Base-by-base conservation (phyloP, 2,888 invertebrate species). In the Agrotis segetum region DNA sequence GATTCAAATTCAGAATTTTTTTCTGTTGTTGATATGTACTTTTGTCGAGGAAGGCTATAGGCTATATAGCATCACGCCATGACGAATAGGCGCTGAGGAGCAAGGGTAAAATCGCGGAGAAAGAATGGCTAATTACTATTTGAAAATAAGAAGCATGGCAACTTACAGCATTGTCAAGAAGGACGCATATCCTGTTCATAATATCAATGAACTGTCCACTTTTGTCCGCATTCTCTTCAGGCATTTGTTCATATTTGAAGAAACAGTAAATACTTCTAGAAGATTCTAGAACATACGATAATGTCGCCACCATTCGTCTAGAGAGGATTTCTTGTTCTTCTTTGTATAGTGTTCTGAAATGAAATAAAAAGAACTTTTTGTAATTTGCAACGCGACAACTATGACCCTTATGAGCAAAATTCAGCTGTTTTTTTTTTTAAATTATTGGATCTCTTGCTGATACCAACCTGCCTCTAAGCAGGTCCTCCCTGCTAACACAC, bases 261-360 rank as follows among this genome's bases (percentile, higher is more conserved):
- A 89, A 87, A 71, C 88, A 71, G 16, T 88, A 81, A 11, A 72
- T 49, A 6, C 86, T 85, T 60, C 34, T 82, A 29, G 87, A 73
- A 64, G 85, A 74, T 56, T 90, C 87, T 70, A 93, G 71, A 46
- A 93, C 67, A 50, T 82, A 82, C 14, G 88, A 85, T 16, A 93
- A 67, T 13, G 88, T 77, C 2, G 91, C 90, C 0, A 88, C 80
- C 78, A 92, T 82, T 52, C 95, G 85, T 50, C 96, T 88, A 0
- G 92, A 88, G 40, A 88, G 44, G 19, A 95, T 88, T 1, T 89
- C 93, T 83, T 96, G 95, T 69, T 96, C 96, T 63, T 95, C 94
- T 82, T 92, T 94, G 82, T 88, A 94, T 17, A 96, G 67, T 4
- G 87, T 71, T 19, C 95, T 95, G 88, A 49, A 92, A 90, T 95